phyloP scores from a whole-genome alignment of 2,797 vertebrate species.

The Pangasius macronema region DNA sequence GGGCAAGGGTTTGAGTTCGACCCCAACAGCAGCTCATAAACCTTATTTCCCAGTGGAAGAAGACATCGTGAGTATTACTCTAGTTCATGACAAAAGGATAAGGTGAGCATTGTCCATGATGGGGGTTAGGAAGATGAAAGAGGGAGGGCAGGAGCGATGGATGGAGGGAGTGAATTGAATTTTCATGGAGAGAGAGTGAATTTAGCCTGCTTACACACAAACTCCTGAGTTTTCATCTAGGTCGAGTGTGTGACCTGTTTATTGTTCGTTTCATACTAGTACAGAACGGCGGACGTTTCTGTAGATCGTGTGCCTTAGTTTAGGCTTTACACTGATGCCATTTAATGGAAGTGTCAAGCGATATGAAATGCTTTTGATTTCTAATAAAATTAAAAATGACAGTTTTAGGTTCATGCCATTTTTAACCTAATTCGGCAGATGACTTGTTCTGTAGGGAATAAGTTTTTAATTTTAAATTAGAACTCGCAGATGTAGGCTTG shows the following conservation, averaged over 20 bases:
- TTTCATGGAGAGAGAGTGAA: neutral
- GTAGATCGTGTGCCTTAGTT: neutral
- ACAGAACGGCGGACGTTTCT: neutral
- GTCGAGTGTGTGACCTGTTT: constrained; percentile 27
- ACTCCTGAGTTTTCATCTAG: neutral
- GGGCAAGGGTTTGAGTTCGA: constrained; percentile 38
- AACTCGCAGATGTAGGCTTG: neutral
- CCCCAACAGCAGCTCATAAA: constrained; percentile 40
- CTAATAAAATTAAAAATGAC: neutral
- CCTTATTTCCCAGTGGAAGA: constrained; percentile 51
- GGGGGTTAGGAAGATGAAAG: constrained; percentile 13
- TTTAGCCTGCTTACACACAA: neutral
- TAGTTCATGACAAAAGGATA: constrained; percentile 41
- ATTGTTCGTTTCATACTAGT: constrained; percentile 18
- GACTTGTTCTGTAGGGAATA: neutral
- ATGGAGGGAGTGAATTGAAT: neutral
- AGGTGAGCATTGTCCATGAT: neutral
- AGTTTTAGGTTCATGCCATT: neutral
- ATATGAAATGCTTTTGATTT: neutral
- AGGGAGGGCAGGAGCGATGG: neutral
- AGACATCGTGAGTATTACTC: constrained; percentile 51
- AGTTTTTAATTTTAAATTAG: neutral
- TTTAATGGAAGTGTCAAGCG: neutral
- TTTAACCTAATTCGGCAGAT: neutral
- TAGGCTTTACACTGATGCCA: neutral